phyloP scores from a whole-genome alignment of 2,888 invertebrate genomes.

The Priocnemis perturbator region DNA sequence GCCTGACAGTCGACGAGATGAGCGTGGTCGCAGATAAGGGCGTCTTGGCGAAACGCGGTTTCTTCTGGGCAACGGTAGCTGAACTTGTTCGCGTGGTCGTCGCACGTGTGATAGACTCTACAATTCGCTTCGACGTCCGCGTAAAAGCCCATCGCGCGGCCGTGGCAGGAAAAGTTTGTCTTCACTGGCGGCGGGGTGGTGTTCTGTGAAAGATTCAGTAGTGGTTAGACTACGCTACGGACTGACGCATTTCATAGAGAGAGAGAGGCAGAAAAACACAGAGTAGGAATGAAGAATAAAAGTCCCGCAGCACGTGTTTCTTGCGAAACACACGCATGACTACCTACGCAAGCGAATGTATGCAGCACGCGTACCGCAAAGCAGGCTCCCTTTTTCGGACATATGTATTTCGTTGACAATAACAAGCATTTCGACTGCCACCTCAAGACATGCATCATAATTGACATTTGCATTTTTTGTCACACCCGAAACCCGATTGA shows the following conservation, averaged over 20 bases:
- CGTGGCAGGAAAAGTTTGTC: conserved; percentile 63
- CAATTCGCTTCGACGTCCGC: conserved; percentile 65
- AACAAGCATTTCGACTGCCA: too few species aligned
- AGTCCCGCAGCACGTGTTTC: too few species aligned
- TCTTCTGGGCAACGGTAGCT: conserved; percentile 68
- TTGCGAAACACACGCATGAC: too few species aligned
- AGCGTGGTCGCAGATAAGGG: conserved; percentile 69
- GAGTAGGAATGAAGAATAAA: too few species aligned
- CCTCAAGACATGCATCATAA: too few species aligned
- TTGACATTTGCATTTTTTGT: too few species aligned
- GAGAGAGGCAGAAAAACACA: too few species aligned
- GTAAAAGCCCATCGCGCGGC: conserved; percentile 64
- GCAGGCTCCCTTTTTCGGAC: not conserved
- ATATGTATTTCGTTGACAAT: not conserved
- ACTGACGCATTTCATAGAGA: too few species aligned
- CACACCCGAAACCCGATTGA: too few species aligned
- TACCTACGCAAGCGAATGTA: not conserved
- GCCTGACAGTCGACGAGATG: conserved; percentile 65
- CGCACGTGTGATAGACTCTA: conserved; percentile 68
- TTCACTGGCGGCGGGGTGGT: conserved; percentile 54
- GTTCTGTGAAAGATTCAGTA: conserved; percentile 55
- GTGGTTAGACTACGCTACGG: too few species aligned
- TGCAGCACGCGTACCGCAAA: not conserved
- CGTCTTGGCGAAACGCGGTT: conserved; percentile 70
- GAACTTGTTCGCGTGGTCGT: conserved; percentile 70